phyloP scores from a whole-genome alignment of 2,113 vertebrate genomes.

The Apteryx mantelli region DNA sequence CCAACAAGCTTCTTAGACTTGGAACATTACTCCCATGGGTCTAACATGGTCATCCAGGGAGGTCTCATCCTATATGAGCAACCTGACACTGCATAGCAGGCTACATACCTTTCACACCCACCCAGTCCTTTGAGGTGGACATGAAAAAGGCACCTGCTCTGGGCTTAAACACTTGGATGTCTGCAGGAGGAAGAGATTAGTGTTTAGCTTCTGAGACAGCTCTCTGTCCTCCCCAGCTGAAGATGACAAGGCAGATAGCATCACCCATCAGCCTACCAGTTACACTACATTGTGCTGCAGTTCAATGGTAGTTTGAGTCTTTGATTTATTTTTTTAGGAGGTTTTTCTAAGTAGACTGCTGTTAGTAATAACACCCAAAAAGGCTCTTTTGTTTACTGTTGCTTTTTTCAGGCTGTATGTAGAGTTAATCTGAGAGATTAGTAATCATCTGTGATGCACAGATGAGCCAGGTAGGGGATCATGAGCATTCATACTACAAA shows the following conservation, averaged over 20 bases:
- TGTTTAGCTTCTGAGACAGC: neutral
- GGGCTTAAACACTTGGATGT: neutral
- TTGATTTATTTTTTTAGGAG: neutral
- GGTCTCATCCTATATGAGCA: neutral
- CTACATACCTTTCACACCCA: neutral
- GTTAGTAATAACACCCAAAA: neutral
- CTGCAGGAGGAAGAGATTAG: neutral
- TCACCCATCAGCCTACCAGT: neutral
- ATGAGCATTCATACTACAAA: neutral
- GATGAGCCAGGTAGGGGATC: neutral
- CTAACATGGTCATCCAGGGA: neutral
- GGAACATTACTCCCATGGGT: neutral
- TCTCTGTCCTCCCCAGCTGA: neutral
- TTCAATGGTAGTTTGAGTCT: neutral
- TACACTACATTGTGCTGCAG: neutral
- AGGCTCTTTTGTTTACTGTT: neutral
- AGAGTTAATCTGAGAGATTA: neutral
- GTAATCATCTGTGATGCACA: neutral
- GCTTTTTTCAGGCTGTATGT: neutral
- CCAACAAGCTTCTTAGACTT: neutral
- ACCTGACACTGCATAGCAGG: neutral
- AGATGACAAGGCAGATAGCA: neutral
- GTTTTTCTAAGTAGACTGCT: neutral
- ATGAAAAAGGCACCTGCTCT: neutral
- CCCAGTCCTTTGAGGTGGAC: fast-evolving